Evolutionary conservation across 2,888 invertebrate genomes (phyloP), one percentile per base, ranked within the genome.

Genomic region (Drosophila hawaiiensis): DNA sequence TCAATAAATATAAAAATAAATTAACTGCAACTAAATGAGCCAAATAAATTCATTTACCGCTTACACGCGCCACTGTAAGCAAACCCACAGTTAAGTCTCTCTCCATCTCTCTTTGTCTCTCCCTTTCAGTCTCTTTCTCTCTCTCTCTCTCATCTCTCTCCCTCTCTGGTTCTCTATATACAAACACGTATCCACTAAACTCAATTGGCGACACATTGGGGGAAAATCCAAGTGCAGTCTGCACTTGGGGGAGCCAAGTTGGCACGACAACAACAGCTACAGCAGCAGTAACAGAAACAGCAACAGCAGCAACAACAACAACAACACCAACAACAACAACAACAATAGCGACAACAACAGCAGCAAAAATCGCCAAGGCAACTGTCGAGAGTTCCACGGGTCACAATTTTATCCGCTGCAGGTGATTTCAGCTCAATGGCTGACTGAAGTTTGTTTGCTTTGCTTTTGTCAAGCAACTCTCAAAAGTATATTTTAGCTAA

Each of bases 21-120:
- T 87, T 81, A 89, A 78, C 78, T 67, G 73, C 81, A 86, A 74
- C 74, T 80, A 80, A 84, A 90, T 89, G 86, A 85, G 83, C 72
- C 73, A 90, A 90, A 90, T 90, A 83, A 89, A 86, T 84, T 89
- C 73, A 89, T 84, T 84, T 84, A 83, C 83, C 72, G 73, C 81
- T 83, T 74, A 76, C 68, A 82, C 89, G 87, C 77, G 74, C 60
- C 84, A 71, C 68, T 86, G n/a, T n/a, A n/a, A n/a, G n/a, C 65
- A 77, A 76, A 73, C 59, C 63, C 63, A 33, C 52, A 43, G 41
- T 33, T 6, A 33, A 43, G 37, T 25, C 3, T 31, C 2, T 2
- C n/a, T 37, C 1, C 3, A 3, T 12, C 19, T n/a, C 22, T 43
- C n/a, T 7, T 3, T 28, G 1, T 9, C n/a, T 10, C 12, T 33